Evolutionary conservation across 2,888 invertebrate genomes (phyloP).

Genomic region (Cosmia trapezina): DNA sequence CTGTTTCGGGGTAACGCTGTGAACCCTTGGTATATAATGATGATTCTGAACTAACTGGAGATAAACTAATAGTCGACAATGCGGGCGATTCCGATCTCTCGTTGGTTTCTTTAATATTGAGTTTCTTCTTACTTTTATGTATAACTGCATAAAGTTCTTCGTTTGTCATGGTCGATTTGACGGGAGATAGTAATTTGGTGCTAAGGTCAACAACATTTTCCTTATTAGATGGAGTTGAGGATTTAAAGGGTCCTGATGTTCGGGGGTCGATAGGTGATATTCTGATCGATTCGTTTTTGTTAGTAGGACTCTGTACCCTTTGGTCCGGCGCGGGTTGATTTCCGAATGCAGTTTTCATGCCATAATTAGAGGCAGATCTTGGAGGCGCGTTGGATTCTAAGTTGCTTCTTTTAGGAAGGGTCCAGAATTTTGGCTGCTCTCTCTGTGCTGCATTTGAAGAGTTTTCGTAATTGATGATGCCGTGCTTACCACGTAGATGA

Average conservation of each 20-base stretch:
- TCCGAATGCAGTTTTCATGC: conserved; percentile 66
- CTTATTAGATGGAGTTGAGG: conserved; percentile 92
- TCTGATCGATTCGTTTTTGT: conserved; percentile 86
- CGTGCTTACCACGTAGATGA: conserved; percentile 81
- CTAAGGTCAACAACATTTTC: conserved; percentile 88
- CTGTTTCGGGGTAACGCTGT: conserved; percentile 91
- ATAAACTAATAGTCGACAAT: conserved; percentile 84
- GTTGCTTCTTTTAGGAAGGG: conserved; percentile 86
- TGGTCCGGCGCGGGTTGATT: conserved; percentile 64
- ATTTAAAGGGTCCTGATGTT: conserved; percentile 91
- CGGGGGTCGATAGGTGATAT: conserved; percentile 93
- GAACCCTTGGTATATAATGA: conserved; percentile 83
- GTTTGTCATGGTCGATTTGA: conserved; percentile 94
- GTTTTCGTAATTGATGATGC: conserved; percentile 79
- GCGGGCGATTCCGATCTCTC: conserved; percentile 88
- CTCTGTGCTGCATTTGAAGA: conserved; percentile 67
- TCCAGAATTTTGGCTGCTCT: conserved; percentile 90
- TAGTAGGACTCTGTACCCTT: conserved; percentile 56
- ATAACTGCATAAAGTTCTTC: conserved; percentile 94
- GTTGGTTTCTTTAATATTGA: conserved; percentile 91
- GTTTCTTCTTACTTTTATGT: conserved; percentile 94
- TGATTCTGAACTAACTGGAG: conserved; percentile 88
- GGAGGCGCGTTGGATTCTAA: conserved; percentile 70
- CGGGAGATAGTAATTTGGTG: conserved; percentile 91
- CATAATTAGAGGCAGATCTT: conserved; percentile 70